A percentile compares a stretch with the other conserved stretches of the same genome.
These are phyloP conservation scores for Grus americana DNA, from an alignment of 2,113 vertebrate genomes.

Conservation along the genomic window DNA sequence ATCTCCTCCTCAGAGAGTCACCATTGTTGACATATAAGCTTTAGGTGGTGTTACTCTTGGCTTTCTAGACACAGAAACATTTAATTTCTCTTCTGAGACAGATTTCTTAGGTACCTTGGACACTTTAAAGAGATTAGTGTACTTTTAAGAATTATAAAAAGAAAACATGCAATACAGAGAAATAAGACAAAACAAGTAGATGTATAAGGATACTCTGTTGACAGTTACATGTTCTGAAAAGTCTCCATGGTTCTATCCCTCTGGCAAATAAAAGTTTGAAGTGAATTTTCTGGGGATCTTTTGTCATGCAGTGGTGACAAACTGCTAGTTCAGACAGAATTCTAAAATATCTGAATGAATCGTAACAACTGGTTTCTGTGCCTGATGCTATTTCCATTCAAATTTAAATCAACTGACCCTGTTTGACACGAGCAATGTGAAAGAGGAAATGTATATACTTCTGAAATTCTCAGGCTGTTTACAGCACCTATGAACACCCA, in stretches of 20 bases:
- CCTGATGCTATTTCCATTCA: neutral
- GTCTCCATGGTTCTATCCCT: neutral
- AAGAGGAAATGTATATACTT: neutral
- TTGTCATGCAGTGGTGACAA: neutral
- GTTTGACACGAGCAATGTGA: neutral
- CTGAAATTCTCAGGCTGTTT: neutral
- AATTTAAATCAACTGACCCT: neutral
- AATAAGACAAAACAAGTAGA: neutral
- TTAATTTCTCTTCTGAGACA: slow-evolving; percentile 51
- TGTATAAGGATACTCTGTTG: neutral
- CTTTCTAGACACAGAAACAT: slow-evolving; percentile 25
- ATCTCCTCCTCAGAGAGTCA: neutral
- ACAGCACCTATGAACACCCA: neutral
- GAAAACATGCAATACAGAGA: neutral
- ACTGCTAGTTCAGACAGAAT: neutral
- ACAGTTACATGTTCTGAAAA: neutral
- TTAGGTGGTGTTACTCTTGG: neutral
- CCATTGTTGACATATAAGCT: slow-evolving; percentile 23
- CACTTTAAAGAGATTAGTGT: slow-evolving; percentile 75
- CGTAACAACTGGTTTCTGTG: neutral
- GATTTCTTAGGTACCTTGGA: slow-evolving; percentile 68
- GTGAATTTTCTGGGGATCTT: neutral
- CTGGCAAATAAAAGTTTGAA: neutral
- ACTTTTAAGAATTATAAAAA: neutral
- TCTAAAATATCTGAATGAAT: neutral